These are phyloP conservation scores for Eulemur coronatus DNA, from an alignment of 2,797 vertebrate genomes.

Conservation along the genomic window DNA sequence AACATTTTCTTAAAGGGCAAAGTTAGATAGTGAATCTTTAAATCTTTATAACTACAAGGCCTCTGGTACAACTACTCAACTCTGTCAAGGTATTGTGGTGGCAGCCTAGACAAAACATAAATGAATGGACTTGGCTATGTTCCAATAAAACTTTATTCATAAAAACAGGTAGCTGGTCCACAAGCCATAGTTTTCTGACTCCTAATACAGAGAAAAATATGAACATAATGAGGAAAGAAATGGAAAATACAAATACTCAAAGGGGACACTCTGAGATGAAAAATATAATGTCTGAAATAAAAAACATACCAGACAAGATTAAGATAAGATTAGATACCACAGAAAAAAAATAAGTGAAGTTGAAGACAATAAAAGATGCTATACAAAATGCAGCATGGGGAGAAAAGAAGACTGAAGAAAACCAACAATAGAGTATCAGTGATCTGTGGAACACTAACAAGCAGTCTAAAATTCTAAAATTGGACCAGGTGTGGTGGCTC, in stretches of 20 bases:
- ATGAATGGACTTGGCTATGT: not conserved
- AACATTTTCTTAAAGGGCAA: not conserved
- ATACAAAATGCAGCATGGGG: not conserved
- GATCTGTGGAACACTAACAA: not conserved
- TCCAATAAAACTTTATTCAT: not conserved
- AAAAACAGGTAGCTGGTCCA: not conserved
- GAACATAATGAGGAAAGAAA: not conserved
- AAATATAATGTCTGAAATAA: not conserved
- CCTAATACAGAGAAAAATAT: not conserved
- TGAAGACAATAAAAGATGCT: not conserved
- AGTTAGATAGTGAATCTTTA: no score
- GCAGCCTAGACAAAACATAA: not conserved
- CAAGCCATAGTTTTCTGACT: not conserved
- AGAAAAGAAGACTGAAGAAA: not conserved
- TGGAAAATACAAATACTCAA: not conserved
- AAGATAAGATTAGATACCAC: not conserved
- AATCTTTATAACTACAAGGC: not conserved
- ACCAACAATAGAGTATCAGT: not conserved
- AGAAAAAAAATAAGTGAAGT: not conserved
- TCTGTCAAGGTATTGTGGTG: not conserved
- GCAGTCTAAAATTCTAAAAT: not conserved
- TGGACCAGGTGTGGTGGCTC: no score
- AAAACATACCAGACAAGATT: not conserved
- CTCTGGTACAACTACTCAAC: not conserved
- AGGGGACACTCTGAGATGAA: not conserved